A percentile compares a stretch with the other conserved stretches of the same genome.
These are phyloP conservation scores for Mystacides longicornis DNA, from an alignment of 2,888 invertebrate genomes.

Conservation along the genomic window DNA sequence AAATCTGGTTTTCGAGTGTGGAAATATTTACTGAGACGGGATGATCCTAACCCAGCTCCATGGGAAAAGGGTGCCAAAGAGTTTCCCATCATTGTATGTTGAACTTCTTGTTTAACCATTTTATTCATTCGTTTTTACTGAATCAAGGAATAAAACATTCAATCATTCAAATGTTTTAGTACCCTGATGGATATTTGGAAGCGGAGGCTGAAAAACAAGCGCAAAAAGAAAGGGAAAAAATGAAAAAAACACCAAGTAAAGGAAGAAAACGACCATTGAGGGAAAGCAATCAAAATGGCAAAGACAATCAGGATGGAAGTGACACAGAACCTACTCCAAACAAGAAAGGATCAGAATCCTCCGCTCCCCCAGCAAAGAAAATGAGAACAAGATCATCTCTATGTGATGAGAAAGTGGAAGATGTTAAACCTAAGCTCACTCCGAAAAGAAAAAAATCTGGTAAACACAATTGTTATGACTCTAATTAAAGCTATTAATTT, in stretches of 20 bases:
- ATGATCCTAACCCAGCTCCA: conserved; percentile 71
- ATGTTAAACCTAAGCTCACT: conserved; percentile 8
- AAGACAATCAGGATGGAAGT: conserved; percentile 23
- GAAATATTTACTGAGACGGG: conserved; percentile 68
- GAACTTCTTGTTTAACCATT: not conserved
- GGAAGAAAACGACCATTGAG: conserved; percentile 31
- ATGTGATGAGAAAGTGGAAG: conserved; percentile 13
- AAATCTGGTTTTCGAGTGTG: conserved; percentile 73
- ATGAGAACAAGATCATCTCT: conserved; percentile 23
- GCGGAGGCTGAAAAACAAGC: conserved; percentile 50
- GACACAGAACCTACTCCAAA: conserved; percentile 30
- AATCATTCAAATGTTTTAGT: conserved; percentile 36
- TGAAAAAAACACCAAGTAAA: conserved; percentile 26
- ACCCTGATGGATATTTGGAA: conserved; percentile 66
- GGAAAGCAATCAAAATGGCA: conserved; percentile 32
- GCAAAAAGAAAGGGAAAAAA: conserved; percentile 17
- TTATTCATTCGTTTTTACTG: not conserved
- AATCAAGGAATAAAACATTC: no score
- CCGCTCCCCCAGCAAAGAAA: conserved; percentile 26
- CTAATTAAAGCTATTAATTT: not conserved
- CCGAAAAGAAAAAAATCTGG: conserved; percentile 19
- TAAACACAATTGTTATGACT: not conserved
- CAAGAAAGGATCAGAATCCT: conserved; percentile 22
- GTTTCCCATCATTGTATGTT: conserved; percentile 37
- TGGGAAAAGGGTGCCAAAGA: conserved; percentile 67